phyloP scores from a whole-genome alignment of 64 coral and sea anemone species.

The Hydrozoanthus tunicans region DNA sequence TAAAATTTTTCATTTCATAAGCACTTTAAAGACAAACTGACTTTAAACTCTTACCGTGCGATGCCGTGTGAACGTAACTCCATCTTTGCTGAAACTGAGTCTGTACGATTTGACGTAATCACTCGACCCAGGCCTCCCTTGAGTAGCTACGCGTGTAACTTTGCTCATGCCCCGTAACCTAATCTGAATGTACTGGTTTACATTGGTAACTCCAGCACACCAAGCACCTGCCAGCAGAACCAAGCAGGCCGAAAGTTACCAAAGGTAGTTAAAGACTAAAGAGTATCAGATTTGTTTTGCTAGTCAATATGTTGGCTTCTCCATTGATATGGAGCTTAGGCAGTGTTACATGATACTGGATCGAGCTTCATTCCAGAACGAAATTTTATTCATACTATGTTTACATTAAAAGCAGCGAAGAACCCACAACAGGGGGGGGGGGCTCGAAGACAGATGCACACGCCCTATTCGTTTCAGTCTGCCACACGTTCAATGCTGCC shows the following conservation, averaged over 20 bases:
- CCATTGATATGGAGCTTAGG: too few species aligned
- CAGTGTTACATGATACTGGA: too few species aligned
- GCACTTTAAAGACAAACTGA: neutral
- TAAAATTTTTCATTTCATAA: neutral
- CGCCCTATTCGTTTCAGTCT: too few species aligned
- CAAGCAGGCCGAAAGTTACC: neutral
- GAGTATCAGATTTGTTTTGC: too few species aligned
- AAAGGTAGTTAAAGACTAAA: neutral
- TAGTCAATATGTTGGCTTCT: too few species aligned
- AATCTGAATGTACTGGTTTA: constrained; percentile 78
- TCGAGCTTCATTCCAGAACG: too few species aligned
- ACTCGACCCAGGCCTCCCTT: constrained; percentile 78
- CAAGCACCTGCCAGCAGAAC: constrained; percentile 73
- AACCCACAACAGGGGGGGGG: too few species aligned
- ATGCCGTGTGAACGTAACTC: constrained; percentile 46
- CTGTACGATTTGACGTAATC: constrained; percentile 79
- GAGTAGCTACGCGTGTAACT: constrained; percentile 77
- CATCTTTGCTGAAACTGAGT: constrained; percentile 77
- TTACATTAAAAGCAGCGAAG: too few species aligned
- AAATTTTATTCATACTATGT: too few species aligned
- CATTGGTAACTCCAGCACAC: constrained; percentile 74
- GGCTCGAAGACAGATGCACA: too few species aligned
- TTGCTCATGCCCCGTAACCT: constrained; percentile 81
- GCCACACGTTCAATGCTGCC: too few species aligned
- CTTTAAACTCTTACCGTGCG: constrained; percentile 42